phyloP scores from a whole-genome alignment of 2,888 invertebrate species.

The Phania funesta region DNA sequence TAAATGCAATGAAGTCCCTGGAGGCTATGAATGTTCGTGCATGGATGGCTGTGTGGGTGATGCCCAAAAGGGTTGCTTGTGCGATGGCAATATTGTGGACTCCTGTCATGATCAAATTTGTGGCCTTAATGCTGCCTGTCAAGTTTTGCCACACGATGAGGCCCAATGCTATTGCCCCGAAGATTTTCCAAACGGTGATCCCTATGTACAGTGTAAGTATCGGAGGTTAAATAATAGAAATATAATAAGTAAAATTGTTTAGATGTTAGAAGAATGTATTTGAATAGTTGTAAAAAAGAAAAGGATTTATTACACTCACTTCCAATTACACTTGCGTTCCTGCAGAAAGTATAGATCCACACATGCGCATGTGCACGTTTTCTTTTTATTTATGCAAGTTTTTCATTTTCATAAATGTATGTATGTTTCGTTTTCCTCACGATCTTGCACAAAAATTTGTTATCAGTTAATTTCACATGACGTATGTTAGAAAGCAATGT shows the following conservation, averaged over 20 bases:
- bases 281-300: background rate
- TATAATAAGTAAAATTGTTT: background rate
- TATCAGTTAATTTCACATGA: background rate
- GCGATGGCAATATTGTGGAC: constrained; percentile 85
- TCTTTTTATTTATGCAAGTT: background rate
- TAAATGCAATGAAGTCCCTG: constrained; percentile 88
- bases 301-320: background rate
- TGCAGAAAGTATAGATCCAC: background rate
- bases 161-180: constrained; percentile 92
- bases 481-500: constrained; percentile 34
- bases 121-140: constrained; percentile 91
- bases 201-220: constrained; percentile 90
- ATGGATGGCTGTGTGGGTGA: constrained; percentile 90
- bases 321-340: background rate
- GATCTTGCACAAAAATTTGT: constrained; percentile 38
- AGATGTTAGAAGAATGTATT: constrained; percentile 7
- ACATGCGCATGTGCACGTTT: constrained; percentile 24
- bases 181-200: constrained; percentile 91
- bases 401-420: constrained; percentile 1
- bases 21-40: constrained; percentile 91
- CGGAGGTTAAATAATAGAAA: background rate
- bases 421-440: constrained; percentile 38
- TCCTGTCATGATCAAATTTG: constrained; percentile 90
- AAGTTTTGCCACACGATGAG: constrained; percentile 84
- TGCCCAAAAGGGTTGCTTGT: constrained; percentile 89